Evolutionary conservation across 2,797 vertebrate genomes (phyloP).

Genomic region (Pachyuromys duprasi): DNA sequence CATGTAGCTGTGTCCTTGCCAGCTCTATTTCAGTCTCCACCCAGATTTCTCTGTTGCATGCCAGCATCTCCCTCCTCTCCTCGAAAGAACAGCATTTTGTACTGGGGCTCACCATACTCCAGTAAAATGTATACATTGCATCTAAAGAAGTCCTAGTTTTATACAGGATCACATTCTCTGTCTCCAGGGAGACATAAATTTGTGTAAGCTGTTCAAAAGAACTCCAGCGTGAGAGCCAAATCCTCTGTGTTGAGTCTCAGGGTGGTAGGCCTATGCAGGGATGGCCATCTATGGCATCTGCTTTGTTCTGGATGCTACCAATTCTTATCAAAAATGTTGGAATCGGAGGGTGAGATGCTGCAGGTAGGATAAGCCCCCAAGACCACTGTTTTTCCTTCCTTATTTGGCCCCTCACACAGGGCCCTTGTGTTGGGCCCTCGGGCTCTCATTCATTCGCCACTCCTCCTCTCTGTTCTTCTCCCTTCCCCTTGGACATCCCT

Average conservation of each 20-base stretch:
- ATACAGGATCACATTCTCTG: not conserved
- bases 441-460: too few species aligned
- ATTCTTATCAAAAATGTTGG: not conserved
- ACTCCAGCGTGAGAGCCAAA: rapidly evolving
- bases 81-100: not conserved
- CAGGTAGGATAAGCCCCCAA: too few species aligned
- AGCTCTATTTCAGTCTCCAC: not conserved
- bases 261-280: not conserved
- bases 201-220: not conserved
- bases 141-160: not conserved
- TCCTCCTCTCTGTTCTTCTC: not conserved
- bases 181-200: too few species aligned
- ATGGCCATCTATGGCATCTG: too few species aligned
- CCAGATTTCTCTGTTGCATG: not conserved
- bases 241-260: not conserved
- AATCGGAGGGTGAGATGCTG: not conserved
- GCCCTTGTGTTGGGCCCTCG: too few species aligned
- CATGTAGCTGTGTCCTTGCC: rapidly evolving
- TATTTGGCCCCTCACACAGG: not conserved
- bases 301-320: not conserved
- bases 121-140: too few species aligned
- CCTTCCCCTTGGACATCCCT: not conserved
- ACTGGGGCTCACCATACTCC: too few species aligned
- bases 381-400: not conserved
- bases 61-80: not conserved